A percentile compares a stretch with the other conserved stretches of the same genome.
phyloP scores from a whole-genome alignment of 2,888 invertebrate genomes.

The Emmelina monodactyla region DNA sequence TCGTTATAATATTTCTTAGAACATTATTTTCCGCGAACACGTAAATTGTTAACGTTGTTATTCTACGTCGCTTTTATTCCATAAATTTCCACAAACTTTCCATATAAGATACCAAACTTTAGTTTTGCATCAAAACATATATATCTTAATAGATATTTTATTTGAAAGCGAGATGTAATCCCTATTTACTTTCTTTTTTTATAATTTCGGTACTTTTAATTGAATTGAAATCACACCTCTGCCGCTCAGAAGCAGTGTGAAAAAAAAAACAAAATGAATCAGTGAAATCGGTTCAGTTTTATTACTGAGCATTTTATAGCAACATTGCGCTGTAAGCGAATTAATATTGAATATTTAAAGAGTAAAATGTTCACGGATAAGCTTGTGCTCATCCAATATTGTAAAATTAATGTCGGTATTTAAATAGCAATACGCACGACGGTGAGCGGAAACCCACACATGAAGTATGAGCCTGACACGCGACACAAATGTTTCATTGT shows the following conservation, averaged over 20 bases:
- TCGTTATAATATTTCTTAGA: too few relatives aligned
- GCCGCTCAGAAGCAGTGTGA: neutral
- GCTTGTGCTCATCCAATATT: conserved; percentile 32
- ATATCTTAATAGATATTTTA: too few relatives aligned
- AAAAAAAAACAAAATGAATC: too few relatives aligned
- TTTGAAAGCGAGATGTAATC: too few relatives aligned
- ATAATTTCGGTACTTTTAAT: too few relatives aligned
- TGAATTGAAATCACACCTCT: neutral
- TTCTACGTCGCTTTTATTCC: too few relatives aligned
- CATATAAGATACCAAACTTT: too few relatives aligned
- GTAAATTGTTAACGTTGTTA: too few relatives aligned
- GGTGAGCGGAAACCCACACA: conserved; percentile 29
- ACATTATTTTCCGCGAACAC: too few relatives aligned
- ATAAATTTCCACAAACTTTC: too few relatives aligned
- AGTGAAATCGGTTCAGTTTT: conserved; percentile 14
- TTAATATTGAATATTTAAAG: conserved; percentile 42
- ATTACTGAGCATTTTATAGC: conserved; percentile 28
- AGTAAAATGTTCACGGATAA: conserved; percentile 28
- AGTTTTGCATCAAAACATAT: too few relatives aligned
- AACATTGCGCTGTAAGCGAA: conserved; percentile 30
- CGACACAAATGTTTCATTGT: conserved; percentile 17
- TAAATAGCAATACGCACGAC: conserved; percentile 33
- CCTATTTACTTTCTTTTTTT: too few relatives aligned
- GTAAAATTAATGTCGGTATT: conserved; percentile 35
- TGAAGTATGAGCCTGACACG: conserved; percentile 13